Evolutionary conservation across 1,140 invertebrate genomes (phyloP).

Genomic region (Rhysida immarginata): DNA sequence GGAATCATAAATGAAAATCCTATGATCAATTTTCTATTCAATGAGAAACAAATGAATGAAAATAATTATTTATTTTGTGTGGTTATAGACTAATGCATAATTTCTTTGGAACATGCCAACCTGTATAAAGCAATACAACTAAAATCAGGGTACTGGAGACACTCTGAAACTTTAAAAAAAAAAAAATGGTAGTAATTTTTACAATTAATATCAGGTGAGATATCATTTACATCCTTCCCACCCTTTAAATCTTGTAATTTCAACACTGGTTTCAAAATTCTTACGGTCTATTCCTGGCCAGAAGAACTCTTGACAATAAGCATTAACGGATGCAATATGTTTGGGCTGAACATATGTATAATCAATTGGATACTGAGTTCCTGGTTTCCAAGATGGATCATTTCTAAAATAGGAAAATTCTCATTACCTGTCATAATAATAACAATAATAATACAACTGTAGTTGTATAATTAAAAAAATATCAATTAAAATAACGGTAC

Average conservation of each 20-base stretch:
- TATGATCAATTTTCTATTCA: conserved; percentile 48
- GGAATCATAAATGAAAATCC: conserved; percentile 81
- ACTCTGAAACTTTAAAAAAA: conserved; percentile 56
- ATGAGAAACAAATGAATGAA: conserved; percentile 1
- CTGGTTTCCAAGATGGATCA: conserved; percentile 31
- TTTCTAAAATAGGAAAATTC: conserved; percentile 25
- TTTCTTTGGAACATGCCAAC: conserved; percentile 16
- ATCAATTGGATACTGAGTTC: conserved; percentile 42
- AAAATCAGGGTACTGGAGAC: conserved; percentile 79
- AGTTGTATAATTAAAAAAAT: not conserved
- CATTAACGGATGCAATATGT: conserved; percentile 73
- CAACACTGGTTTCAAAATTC: not conserved
- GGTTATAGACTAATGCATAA: not conserved
- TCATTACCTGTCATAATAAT: too few species aligned
- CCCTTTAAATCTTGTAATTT: not conserved
- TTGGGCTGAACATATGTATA: conserved; percentile 73
- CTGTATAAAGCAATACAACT: conserved; percentile 74
- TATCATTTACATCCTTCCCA: too few species aligned
- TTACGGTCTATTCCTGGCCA: conserved; percentile 82
- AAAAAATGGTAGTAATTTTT: not conserved
- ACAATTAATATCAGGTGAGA: too few species aligned
- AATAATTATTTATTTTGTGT: not conserved
- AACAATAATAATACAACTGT: not conserved
- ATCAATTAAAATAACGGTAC: not conserved
- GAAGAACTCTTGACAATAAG: conserved; percentile 61